These are phyloP conservation scores for Penelope pileata DNA, from an alignment of 2,113 vertebrate species.

Conservation along the genomic window DNA sequence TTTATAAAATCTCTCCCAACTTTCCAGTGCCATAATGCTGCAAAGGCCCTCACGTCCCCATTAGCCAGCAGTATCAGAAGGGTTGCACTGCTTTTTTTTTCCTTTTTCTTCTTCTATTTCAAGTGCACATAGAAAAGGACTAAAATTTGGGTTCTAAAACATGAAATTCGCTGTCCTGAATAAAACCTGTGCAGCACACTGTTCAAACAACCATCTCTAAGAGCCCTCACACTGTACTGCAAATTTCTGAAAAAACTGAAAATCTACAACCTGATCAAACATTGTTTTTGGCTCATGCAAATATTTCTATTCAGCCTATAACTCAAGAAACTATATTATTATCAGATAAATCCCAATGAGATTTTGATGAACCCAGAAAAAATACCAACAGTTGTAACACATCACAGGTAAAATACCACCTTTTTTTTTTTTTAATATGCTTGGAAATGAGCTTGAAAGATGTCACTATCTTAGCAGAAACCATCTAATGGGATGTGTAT, in stretches of 20 bases:
- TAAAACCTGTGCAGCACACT: neutral
- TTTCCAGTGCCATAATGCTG: neutral
- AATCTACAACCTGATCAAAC: neutral
- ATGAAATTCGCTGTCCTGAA: neutral
- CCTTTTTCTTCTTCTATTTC: neutral
- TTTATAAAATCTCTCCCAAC: neutral
- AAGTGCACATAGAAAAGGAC: neutral
- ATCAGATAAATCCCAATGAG: slow-evolving; percentile 1
- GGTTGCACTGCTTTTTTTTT: neutral
- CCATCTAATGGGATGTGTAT: slow-evolving; percentile 61
- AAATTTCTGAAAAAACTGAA: neutral
- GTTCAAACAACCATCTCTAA: neutral
- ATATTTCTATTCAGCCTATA: neutral
- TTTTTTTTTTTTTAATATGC: neutral
- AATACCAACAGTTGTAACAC: slow-evolving; percentile 5
- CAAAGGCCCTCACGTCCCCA: neutral
- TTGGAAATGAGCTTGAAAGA: slow-evolving; percentile 62
- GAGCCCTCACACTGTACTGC: neutral
- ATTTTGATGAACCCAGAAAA: slow-evolving; percentile 15
- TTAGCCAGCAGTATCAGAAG: neutral
- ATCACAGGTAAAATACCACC: slow-evolving; percentile 16
- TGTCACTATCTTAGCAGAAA: slow-evolving; percentile 58
- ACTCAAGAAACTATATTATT: neutral
- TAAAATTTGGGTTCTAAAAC: neutral
- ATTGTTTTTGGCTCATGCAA: neutral